phyloP scores from a whole-genome alignment of 2,113 vertebrate species.

The Myrmecophaga tridactyla region DNA sequence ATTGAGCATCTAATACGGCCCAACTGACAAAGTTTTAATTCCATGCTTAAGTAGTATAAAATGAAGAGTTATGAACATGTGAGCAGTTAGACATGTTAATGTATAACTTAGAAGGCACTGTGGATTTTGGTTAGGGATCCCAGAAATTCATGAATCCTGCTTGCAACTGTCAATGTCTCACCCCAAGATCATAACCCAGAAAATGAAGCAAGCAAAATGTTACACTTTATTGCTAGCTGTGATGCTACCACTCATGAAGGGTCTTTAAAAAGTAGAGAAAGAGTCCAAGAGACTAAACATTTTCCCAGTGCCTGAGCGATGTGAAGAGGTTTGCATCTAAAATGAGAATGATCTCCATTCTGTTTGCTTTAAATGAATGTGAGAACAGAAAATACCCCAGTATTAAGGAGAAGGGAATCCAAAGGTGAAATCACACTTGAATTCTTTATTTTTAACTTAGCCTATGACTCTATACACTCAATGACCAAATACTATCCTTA shows the following conservation, averaged over 20 bases:
- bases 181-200: background rate
- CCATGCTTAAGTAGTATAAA: background rate
- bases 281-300: background rate
- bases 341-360: background rate
- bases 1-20: background rate
- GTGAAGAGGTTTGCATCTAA: background rate
- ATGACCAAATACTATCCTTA: background rate
- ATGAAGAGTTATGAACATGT: background rate
- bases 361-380: background rate
- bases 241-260: background rate
- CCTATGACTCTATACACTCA: background rate
- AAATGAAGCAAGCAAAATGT: background rate
- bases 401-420: background rate
- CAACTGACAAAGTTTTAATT: background rate
- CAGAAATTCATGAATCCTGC: background rate
- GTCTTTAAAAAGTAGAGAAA: background rate
- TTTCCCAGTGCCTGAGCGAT: background rate
- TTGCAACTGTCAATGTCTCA: background rate
- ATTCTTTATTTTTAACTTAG: background rate
- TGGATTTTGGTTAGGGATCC: constrained; percentile 25
- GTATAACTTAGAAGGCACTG: background rate
- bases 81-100: background rate
- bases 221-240: background rate
- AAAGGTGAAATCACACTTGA: background rate
- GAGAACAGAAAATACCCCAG: background rate